These are phyloP conservation scores for Plagodis pulveraria DNA, from an alignment of 2,888 invertebrate genomes.

Conservation along the genomic window DNA sequence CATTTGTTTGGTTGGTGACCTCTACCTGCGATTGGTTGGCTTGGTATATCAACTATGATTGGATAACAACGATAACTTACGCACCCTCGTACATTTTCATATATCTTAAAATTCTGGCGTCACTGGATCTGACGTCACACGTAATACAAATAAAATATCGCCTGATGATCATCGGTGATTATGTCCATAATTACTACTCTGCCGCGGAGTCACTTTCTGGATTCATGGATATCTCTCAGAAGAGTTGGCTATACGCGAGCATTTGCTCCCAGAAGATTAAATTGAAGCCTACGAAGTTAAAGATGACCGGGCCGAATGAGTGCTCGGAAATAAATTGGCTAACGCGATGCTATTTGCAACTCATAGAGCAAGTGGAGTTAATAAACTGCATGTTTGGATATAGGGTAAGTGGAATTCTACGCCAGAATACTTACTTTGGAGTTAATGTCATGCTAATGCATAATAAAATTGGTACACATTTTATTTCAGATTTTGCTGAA, in stretches of 20 bases:
- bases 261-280: conserved; percentile 17
- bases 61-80: conserved; percentile 46
- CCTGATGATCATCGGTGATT: conserved; percentile 54
- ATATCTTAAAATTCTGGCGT: conserved; percentile 66
- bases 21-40: conserved; percentile 55
- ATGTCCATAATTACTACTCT: conserved; percentile 48
- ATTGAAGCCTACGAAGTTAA: conserved; percentile 21
- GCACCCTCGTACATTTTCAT: conserved; percentile 57
- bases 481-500: conserved; percentile 67
- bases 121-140: conserved; percentile 62
- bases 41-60: conserved; percentile 57
- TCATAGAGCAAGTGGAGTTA: conserved; percentile 64
- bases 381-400: conserved; percentile 69
- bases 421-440: too few species aligned
- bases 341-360: conserved; percentile 61
- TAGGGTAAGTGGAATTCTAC: conserved; percentile 54
- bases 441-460: not conserved
- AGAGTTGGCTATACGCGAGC: conserved; percentile 52
- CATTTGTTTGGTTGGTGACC: conserved; percentile 50
- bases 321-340: conserved; percentile 50
- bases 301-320: conserved; percentile 28
- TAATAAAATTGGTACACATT: not conserved
- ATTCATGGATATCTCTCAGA: conserved; percentile 31
- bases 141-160: conserved; percentile 60
- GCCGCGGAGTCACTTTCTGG: conserved; percentile 34